Base-by-base conservation (phyloP, 2,888 invertebrate species). In the Vesta saturnalis region DNA sequence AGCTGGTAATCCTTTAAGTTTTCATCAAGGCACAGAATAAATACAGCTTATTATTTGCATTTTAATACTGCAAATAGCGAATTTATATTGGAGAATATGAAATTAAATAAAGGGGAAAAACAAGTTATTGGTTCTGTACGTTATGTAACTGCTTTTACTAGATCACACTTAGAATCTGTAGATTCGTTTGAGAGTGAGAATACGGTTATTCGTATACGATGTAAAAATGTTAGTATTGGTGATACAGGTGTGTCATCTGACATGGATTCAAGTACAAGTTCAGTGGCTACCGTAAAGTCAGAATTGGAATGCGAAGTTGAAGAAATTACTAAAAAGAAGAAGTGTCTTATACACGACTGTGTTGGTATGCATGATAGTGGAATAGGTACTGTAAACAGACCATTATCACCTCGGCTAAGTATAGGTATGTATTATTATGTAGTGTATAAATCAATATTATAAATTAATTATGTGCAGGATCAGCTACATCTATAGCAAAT, bases 1-100 rank as follows among this genome's bases (percentile, higher is more conserved):
- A 12, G 84, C 84, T 71, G 89, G 88, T 3, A 91, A 91, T 84
- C 91, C 91, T 0, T 76, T 91, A 22, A 85, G 86, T 59, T 90
- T 86, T 79, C 88, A 89, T 81, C 86, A 0, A 85, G 87, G 54
- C 90, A 91, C 79, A 85, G 90, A 43, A 74, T 83, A 63, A 81
- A 85, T 2, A 85, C 88, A 0, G 84, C 86, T 1, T 85, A 85
- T 75, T 87, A 87, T 81, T 81, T 90, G 59, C 87, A 89, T 77
- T 85, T 85, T 64, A 86, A 86, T 72, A 83, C 86, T 12, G 82
- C 85, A 10, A 84, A 76, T 8, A 60, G 73, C 15, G 74, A 86
- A 82, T 90, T 90, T 79, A 79, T 88, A 57, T 80, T 91, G 46
- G 89, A 91, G 77, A 83, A 83, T 73, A 75, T 83, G 19, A 80